These are phyloP conservation scores for Microtus richardsoni DNA, from an alignment of 2,113 vertebrate genomes.

Conservation along the genomic window DNA sequence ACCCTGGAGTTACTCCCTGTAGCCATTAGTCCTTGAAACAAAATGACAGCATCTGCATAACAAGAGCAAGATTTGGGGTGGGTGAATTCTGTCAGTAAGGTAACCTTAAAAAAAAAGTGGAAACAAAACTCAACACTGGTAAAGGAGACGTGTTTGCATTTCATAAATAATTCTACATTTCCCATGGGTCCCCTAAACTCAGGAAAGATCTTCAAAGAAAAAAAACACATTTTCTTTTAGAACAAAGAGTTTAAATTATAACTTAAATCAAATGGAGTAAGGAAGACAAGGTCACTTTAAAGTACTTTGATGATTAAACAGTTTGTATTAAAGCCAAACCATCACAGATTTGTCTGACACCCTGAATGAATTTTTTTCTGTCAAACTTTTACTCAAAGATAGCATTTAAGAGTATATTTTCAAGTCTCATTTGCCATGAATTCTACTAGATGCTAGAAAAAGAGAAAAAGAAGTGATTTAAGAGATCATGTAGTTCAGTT, in stretches of 20 bases:
- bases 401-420: constrained; percentile 11
- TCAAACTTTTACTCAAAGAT: constrained; percentile 53
- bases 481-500: background rate
- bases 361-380: constrained; percentile 29
- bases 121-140: constrained; percentile 49
- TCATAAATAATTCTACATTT: constrained; percentile 64
- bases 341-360: constrained; percentile 58
- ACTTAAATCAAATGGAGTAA: constrained; percentile 56
- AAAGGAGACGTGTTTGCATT: constrained; percentile 54
- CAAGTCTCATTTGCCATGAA: background rate
- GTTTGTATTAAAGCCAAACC: constrained; percentile 54
- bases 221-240: constrained; percentile 29
- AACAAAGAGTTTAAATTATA: constrained; percentile 62
- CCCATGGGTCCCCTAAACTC: constrained; percentile 43
- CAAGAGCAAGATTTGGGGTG: background rate
- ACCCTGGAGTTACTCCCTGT: background rate
- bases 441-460: constrained; percentile 6
- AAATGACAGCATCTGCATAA: constrained; percentile 27
- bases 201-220: constrained; percentile 43
- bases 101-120: constrained; percentile 61
- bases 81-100: background rate
- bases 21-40: constrained; percentile 40
- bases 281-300: constrained; percentile 68
- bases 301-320: constrained; percentile 68
- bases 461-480: background rate